A percentile compares a stretch with the other conserved stretches of the same genome.
phyloP scores from a whole-genome alignment of 2,797 vertebrate species.

The Bryconaethiops microstoma region DNA sequence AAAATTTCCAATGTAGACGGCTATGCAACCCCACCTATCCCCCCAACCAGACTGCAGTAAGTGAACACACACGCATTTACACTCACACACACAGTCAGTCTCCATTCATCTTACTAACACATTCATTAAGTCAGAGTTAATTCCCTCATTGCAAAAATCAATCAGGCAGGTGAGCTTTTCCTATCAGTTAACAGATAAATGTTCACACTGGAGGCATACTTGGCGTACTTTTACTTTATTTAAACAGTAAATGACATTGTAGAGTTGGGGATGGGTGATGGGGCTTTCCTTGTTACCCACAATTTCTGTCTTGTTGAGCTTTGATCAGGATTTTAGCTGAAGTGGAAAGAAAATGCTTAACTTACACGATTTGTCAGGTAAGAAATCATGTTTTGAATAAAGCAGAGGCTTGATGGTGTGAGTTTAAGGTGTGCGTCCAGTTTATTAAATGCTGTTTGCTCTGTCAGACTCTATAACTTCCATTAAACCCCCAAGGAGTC shows the following conservation, averaged over 20 bases:
- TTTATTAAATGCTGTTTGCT: too few relatives aligned
- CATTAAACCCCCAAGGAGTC: too few relatives aligned
- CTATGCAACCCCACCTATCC: slow-evolving; percentile 8
- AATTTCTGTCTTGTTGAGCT: not conserved
- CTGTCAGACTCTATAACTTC: too few relatives aligned
- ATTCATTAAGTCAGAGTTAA: slow-evolving; percentile 29
- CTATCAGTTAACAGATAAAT: slow-evolving; percentile 9
- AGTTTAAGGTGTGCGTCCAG: too few relatives aligned
- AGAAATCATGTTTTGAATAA: not conserved
- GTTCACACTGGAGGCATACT: not conserved
- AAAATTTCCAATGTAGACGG: slow-evolving; percentile 23
- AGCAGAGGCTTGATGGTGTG: not conserved
- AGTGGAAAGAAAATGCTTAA: not conserved
- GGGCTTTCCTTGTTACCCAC: not conserved
- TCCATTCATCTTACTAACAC: slow-evolving; percentile 30
- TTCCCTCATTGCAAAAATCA: slow-evolving; percentile 18
- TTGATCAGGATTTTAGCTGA: not conserved
- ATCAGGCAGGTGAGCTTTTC: slow-evolving; percentile 18
- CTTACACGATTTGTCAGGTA: not conserved
- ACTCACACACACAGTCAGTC: too few relatives aligned
- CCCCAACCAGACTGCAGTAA: not conserved
- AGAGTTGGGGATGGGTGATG: not conserved
- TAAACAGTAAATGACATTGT: not conserved
- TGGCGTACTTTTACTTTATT: not conserved
- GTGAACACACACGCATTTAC: not conserved